Evolutionary conservation across 2,797 vertebrate species (phyloP), one percentile per base, ranked within the genome.

Genomic region (Falco naumanni): DNA sequence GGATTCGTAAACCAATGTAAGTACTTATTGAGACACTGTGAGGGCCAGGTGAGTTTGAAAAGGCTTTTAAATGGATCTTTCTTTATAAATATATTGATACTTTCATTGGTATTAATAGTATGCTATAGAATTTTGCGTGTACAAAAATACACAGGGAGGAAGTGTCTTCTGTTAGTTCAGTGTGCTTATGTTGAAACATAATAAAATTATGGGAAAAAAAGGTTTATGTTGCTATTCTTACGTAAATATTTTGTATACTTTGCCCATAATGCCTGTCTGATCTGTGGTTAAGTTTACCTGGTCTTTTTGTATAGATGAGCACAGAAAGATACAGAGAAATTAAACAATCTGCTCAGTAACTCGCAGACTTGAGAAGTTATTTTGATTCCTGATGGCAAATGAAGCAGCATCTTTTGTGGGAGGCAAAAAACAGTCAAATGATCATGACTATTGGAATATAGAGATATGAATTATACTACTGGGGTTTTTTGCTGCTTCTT

Each of bases 251-350:
- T 74, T 57, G 9, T 65, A 12, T 25, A 5, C 8, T 79, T 76
- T 63, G 26, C 25, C 70, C 2, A 0, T 76, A 34, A 8, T 21
- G 14, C 6, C 12, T 65, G 0, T 47, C 13, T 85, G 28, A 53
- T 19, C 20, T 75, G 11, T 41, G 28, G 7, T 88, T 70, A 34
- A 53, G 25, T 86, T 64, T 81, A 10, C 10, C 4, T 57, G 16
- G 3, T 75, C 4, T 50, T 51, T 48, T 78, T 87, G 16, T 47
- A 7, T 47, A 59, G 11, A 33, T 5, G 71, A 66, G 34, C 28
- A 63, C 25, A 60, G n/a, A 84, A 88, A 63, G 17, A 37, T 57
- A 22, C 5, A 56, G 63, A 89, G 21, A 60, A 72, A 33, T 79
- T 45, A 61, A 53, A 28, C 31, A 45, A n/a, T 66, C 21, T 78